Base-by-base conservation (phyloP, 2,797 vertebrate species). In the Myotis planiceps region DNA sequence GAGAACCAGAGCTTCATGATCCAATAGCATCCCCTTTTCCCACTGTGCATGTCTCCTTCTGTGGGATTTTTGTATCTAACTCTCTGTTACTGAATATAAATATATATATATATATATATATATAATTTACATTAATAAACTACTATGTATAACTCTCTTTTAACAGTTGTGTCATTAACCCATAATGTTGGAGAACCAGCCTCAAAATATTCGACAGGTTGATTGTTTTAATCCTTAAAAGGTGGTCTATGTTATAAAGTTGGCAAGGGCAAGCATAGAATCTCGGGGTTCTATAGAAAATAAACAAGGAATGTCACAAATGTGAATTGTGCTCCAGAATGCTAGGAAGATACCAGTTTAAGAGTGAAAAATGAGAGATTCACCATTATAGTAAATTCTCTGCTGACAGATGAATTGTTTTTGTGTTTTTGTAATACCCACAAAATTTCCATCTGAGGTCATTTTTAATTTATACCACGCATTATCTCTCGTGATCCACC, bases 381-480 rank as follows among this genome's bases (percentile, higher is more conserved):
- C 80, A 32, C 63, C 55, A 47, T 84, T 45, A 87, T 5, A 83
- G 34, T 47, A 87, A 84, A 81, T 29, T 27, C 15, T 63, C 58
- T 88, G 76, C 53, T 96, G 95, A 96, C 80, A 95, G 90, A 97
- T 90, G 71, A n/a, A 96, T 82, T 91, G 71, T 53, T 72, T 89
- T 55, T 15, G 74, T 92, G 81, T 72, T 96, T 96, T 90, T 51
- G 55, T 58, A 88, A 68, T 16, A 90, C 37, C 42, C 47, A 80
- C 60, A 65, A 42, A 92, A 90, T 92, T 97, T 97, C 96, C 95
- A 93, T 45, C 58, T 90, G 90, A 92, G 88, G 72, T 96, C 94
- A 84, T 72, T 95, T 96, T 96, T 49, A 84, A 97, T 95, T 90
- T 83, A 84, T 63, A 53, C 53, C 51, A 72, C 19, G 12, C 83